Conservation (phyloP, 2,797 vertebrate genomes). For the Tragopan temminckii region DNA sequence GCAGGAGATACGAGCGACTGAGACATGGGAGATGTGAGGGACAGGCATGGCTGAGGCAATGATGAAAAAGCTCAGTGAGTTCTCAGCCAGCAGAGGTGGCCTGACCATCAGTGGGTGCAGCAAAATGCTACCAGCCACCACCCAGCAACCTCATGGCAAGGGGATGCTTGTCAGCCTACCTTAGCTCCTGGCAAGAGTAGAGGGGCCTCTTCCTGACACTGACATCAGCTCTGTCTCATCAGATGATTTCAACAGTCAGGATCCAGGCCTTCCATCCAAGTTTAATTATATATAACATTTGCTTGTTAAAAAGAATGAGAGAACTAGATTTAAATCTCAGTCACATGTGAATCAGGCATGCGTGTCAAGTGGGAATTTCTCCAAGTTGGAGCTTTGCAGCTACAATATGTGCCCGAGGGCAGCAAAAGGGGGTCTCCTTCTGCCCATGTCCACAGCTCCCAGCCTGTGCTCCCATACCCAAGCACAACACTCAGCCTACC, state of each 20-base stretch:
- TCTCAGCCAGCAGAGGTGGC: neutral
- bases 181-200: neutral
- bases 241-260: neutral
- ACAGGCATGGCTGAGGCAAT: neutral
- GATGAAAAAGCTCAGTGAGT: neutral
- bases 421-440: neutral
- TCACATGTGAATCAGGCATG: neutral
- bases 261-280: neutral
- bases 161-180: neutral
- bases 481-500: neutral
- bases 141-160: neutral
- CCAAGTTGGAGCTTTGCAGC: neutral
- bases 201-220: neutral
- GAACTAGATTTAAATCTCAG: neutral
- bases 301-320: neutral
- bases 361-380: neutral
- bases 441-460: neutral
- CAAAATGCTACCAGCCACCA: neutral
- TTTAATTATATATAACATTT: neutral
- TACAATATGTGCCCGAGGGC: neutral
- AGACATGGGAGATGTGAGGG: neutral
- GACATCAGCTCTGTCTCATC: neutral
- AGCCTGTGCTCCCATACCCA: neutral
- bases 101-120: neutral
- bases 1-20: neutral